Conservation (phyloP, 2,113 vertebrate genomes). For the Amblyornis subalaris region DNA sequence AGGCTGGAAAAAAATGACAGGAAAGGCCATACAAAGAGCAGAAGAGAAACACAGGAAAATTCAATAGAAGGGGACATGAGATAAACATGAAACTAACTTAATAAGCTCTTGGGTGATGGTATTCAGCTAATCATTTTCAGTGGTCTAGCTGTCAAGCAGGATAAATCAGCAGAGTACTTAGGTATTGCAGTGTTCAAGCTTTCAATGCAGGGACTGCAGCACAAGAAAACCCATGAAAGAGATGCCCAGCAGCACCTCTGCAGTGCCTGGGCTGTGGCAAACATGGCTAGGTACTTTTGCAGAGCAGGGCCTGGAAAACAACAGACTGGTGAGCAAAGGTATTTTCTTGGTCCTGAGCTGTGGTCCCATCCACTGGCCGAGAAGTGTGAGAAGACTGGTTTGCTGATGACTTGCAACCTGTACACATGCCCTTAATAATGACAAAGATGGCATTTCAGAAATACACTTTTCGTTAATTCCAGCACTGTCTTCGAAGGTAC, state of each 20-base stretch:
- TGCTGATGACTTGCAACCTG: not conserved
- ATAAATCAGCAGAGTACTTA: not conserved
- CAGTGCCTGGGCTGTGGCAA: not conserved
- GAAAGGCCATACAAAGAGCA: not conserved
- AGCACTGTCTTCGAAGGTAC: not conserved
- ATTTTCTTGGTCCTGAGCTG: not conserved
- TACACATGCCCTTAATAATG: accelerated
- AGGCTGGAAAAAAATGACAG: not conserved
- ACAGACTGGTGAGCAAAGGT: not conserved
- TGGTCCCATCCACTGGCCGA: not conserved
- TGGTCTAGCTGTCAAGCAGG: not conserved
- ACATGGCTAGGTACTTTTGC: not conserved
- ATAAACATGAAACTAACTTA: not conserved
- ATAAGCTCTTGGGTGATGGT: not conserved
- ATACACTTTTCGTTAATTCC: not conserved
- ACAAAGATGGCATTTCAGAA: not conserved
- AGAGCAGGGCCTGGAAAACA: not conserved
- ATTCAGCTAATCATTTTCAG: not conserved
- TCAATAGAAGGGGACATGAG: not conserved
- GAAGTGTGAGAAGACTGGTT: not conserved
- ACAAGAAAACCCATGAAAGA: not conserved
- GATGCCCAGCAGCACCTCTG: not conserved
- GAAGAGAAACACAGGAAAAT: not conserved
- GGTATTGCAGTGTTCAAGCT: not conserved
- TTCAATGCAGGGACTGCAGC: not conserved